Conservation (phyloP, 2,888 invertebrate species). For the Seladonia tumulorum region DNA sequence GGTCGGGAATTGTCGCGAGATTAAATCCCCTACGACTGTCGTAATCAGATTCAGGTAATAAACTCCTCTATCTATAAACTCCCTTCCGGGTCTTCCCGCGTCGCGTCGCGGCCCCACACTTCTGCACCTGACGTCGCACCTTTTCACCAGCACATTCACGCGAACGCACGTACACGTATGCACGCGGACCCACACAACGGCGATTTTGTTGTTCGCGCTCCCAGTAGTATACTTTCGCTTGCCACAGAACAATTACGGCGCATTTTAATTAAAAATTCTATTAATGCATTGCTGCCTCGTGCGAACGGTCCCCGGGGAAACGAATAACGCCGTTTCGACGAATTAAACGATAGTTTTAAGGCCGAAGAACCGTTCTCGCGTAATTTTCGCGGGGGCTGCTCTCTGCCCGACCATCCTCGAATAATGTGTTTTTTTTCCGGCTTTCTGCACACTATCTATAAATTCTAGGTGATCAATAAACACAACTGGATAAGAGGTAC, state of each 20-base stretch:
- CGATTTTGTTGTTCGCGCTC: constrained; percentile 58
- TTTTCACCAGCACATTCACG: background rate
- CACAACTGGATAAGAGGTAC: too few species aligned
- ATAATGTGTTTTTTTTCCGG: background rate
- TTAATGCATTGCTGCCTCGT: constrained; percentile 72
- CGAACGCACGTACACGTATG: background rate
- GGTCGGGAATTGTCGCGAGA: constrained; percentile 65
- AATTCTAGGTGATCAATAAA: too few species aligned
- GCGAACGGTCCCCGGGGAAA: constrained; percentile 53
- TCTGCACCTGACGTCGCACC: constrained; percentile 1
- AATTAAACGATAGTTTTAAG: constrained; percentile 70
- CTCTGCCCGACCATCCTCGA: background rate
- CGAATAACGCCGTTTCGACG: constrained; percentile 56
- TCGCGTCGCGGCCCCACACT: constrained; percentile 1
- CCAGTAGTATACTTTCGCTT: constrained; percentile 57
- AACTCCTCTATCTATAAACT: constrained; percentile 69
- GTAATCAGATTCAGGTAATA: constrained; percentile 74
- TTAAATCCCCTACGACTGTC: constrained; percentile 69
- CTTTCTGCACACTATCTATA: background rate
- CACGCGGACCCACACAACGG: background rate
- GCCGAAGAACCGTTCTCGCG: constrained; percentile 49
- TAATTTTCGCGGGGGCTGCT: constrained; percentile 50
- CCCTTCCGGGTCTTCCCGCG: constrained; percentile 9
- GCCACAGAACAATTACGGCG: constrained; percentile 74
- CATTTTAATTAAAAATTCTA: constrained; percentile 82